Conservation (phyloP, 2,888 invertebrate species). For the Limnephilus lunatus region DNA sequence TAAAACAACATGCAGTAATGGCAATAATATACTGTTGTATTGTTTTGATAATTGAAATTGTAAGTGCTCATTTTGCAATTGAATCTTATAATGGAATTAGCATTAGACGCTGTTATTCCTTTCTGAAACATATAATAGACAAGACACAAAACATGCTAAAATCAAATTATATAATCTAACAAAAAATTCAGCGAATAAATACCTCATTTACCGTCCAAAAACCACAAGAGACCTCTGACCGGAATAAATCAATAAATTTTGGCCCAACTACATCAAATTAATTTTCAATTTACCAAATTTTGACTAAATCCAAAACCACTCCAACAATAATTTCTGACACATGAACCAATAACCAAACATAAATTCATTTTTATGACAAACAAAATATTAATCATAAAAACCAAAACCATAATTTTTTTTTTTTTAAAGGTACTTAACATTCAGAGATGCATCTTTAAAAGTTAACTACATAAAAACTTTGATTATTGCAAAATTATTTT, state of each 20-base stretch:
- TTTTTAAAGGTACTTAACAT: background rate
- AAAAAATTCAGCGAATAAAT: background rate
- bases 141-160: slow-evolving; percentile 8
- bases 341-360: slow-evolving; percentile 19
- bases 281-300: slow-evolving; percentile 11
- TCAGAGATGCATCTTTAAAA: background rate
- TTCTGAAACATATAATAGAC: background rate
- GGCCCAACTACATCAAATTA: slow-evolving; percentile 8
- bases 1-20: background rate
- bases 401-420: background rate
- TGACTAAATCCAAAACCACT: slow-evolving; percentile 34
- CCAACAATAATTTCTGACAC: slow-evolving; percentile 23
- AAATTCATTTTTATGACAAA: background rate
- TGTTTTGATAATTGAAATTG: background rate
- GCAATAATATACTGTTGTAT: background rate
- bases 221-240: background rate
- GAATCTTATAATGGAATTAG: background rate
- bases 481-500: background rate
- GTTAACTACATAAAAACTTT: background rate
- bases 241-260: slow-evolving; percentile 21
- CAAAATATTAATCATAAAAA: background rate
- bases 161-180: background rate
- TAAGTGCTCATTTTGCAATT: background rate
- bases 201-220: slow-evolving; percentile 19
- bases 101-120: background rate